Evolutionary conservation across 2,888 invertebrate species (phyloP).

Genomic region (Brassicogethes aeneus): DNA sequence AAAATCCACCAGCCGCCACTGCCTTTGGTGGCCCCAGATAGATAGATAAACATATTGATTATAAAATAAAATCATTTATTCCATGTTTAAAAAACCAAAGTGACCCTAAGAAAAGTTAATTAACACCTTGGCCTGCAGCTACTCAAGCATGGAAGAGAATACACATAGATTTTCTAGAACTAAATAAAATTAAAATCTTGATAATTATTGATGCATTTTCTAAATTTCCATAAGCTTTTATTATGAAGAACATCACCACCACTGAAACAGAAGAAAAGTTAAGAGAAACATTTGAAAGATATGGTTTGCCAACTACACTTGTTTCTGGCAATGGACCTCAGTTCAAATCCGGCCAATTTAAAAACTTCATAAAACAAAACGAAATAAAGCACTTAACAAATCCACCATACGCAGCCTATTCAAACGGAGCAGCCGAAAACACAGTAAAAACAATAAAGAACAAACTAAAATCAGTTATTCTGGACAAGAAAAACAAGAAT

Average conservation of each 20-base stretch:
- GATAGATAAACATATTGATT: not conserved
- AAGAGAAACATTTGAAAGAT: not conserved
- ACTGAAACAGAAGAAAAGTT: not conserved
- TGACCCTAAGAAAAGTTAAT: not conserved
- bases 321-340: not conserved
- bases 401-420: not conserved
- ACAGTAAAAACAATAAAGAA: not conserved
- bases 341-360: not conserved
- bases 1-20: too few species aligned
- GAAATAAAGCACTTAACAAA: not conserved
- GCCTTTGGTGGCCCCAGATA: too few species aligned
- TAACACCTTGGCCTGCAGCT: not conserved
- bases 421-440: not conserved
- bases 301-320: not conserved
- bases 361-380: not conserved
- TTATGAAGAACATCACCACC: not conserved
- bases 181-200: not conserved
- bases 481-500: too few species aligned
- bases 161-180: not conserved
- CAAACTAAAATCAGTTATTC: too few species aligned
- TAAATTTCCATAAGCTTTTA: not conserved
- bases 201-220: not conserved
- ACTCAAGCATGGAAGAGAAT: not conserved
- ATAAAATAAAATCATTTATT: not conserved
- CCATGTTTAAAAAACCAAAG: not conserved